Base-by-base conservation (phyloP, 2,797 vertebrate species). In the Cygnus olor region DNA sequence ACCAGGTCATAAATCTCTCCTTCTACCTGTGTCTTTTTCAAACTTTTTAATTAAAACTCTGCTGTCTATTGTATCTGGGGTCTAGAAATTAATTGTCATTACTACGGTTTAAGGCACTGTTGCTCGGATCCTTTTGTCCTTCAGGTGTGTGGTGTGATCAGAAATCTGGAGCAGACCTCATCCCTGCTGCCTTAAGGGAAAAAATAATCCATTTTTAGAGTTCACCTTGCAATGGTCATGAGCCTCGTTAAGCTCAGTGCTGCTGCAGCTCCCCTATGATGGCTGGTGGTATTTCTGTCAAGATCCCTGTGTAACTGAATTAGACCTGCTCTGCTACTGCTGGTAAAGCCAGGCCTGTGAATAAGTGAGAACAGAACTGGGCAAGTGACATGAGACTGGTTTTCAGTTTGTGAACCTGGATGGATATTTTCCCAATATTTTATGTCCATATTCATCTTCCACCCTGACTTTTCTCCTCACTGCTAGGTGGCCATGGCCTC, bases 11-110 rank as follows among this genome's bases (percentile, higher is more conserved):
- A 89, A 91, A 80, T 93, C 47, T 88, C 38, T 63, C 21, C 28
- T 11, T 77, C 51, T 64, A 51, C 44, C 54, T 72, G 36, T 42
- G 42, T 58, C 69, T 82, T 94, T 45, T 38, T 89, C 64, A 91
- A 92, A 92, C 21, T 79, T 82, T 80, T 86, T 32, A 77, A 86
- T 95, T 90, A 93, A 84, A 85, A 36, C 22, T 47, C 51, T 72
- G n/a, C 18, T 44, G 90, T 78, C 32, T 49, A 8, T 84, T 78
- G 64, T 86, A 77, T 82, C 73, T 79, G 34, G 3, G 14, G n/a
- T 74, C 64, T 91, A 24, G 51, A 83, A 94, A 94, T 85, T 71
- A 89, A 72, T 88, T 66, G 36, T 81, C 21, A 1, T 85, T 90
- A 94, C 40, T 66, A 34, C 8, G 66, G 42, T 74, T 90, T 54